Base-by-base conservation (phyloP, 2,797 vertebrate species). In the Zonotrichia albicollis region DNA sequence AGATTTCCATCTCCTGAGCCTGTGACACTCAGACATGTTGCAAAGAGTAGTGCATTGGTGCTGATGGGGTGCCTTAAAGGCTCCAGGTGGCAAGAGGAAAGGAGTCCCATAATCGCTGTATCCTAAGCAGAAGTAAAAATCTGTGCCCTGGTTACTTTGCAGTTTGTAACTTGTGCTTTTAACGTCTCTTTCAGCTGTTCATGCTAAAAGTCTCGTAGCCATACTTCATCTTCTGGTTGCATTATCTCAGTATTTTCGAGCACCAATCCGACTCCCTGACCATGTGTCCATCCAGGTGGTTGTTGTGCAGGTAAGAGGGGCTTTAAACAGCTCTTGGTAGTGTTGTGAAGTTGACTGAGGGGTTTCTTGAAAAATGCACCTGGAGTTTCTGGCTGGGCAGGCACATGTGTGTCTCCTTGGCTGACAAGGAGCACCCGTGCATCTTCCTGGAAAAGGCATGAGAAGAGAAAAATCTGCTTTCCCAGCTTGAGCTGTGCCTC, bases 211-310 rank as follows among this genome's bases (percentile, higher is more conserved):
- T 72, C 98, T 99, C 3, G 99, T 99, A 15, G 99, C 99, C 87
- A 99, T 99, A 93, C 98, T 99, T 57, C 99, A 99, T 96, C 98
- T 99, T 91, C 97, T 99, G 96, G 99, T 99, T 92, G 99, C 99
- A 5, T 97, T 99, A 53, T 99, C 99, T 4, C 99, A 99, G 76
- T 99, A 99, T 97, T 99, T 99, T 96, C 98, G 99, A 95, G 99
- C 99, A 16, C 99, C 99, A 5, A 98, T 99, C 96, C 98, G 99
- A 95, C 98, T 99, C 82, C 99, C 99, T 7, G 99, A 99, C 94
- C 99, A 99, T 4, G 99, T 99, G 95, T 99, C 99, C 36, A 99
- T 99, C 96, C 99, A 99, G 95, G 99, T 99, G 9, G 99, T 99
- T 50, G 99, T 99, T 71, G 99, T 99, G 88, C 99, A 99, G 99